Base-by-base conservation (phyloP, 2,113 vertebrate species). In the Boulengeromyrus knoepffleri region DNA sequence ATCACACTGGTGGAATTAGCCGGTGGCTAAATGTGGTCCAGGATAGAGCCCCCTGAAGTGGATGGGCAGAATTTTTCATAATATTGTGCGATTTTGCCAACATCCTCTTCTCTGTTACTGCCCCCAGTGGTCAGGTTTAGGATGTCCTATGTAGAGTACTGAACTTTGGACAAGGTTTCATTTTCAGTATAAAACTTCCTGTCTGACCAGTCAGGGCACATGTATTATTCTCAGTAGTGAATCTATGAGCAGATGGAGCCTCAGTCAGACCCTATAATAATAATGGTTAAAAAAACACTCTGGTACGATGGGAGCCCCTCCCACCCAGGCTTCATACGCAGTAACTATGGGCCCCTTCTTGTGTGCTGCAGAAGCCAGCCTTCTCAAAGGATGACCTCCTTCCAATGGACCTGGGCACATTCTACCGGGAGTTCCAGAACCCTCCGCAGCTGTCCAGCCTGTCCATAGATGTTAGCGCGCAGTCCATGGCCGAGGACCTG, bases 401-500 rank as follows among this genome's bases (percentile, higher is more conserved):
- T 93, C 98, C 98, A 0, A 99, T 99, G 98, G 99, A 99, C 93
- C 93, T 99, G 92, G 99, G 99, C 42, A 99, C 99, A 0, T 99
- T 99, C 94, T 99, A 99, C 93, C 95, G 97, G 88, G 99, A 99
- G 94, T 99, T 99, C 94, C 99, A 99, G 95, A 99, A 99, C 91
- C 98, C 99, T 2, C 99, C 99, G 58, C 99, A 99, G 91, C 96
- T 99, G 89, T 97, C 97, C 94, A 99, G 98, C 93, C 96, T 99
- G 90, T 98, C 98, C 5, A 97, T 99, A 42, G 97, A 99, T 91
- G 97, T 98, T 91, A 99, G 98, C 91, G 97, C 98, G 0, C 98
- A 99, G 93, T 99, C 98, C 24, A 99, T 99, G 99, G 99, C 99
- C 1, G 98, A 99, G 50, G 98, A 99, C 94, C 95, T 99, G 97